Conservation (phyloP, 2,888 invertebrate species). For the Clunio marinus region DNA sequence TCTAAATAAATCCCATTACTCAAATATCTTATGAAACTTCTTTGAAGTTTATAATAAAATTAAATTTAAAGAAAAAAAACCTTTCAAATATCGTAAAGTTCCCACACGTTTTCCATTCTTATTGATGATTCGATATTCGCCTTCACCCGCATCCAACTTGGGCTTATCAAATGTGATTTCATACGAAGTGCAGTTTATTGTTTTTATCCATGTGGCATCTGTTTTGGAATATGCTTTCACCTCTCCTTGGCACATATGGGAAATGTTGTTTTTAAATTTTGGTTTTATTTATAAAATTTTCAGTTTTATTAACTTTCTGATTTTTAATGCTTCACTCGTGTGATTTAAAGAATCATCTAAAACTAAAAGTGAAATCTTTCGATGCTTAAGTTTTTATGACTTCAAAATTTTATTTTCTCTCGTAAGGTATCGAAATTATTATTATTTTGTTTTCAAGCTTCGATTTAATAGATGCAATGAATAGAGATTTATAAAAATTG, state of each 20-base stretch:
- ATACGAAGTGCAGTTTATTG: conserved; percentile 32
- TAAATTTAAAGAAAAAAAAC: conserved; percentile 25
- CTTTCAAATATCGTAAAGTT: conserved; percentile 18
- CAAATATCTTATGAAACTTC: neutral
- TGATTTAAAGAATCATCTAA: conserved; percentile 22
- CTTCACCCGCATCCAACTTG: conserved; percentile 24
- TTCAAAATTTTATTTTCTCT: neutral
- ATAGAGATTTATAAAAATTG: too few relatives aligned
- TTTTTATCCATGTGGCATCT: conserved; percentile 26
- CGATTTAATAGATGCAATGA: neutral
- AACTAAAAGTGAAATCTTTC: neutral
- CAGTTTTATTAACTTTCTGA: neutral
- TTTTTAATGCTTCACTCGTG: conserved; percentile 25
- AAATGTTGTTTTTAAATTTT: conserved; percentile 12
- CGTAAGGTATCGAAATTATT: neutral
- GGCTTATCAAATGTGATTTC: conserved; percentile 27
- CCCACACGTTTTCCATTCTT: conserved; percentile 34
- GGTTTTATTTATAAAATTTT: neutral
- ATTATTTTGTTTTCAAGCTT: neutral
- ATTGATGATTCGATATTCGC: conserved; percentile 25
- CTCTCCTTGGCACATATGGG: conserved; percentile 13
- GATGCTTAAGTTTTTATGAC: neutral
- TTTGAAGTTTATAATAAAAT: conserved; percentile 18
- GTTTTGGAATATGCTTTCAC: conserved; percentile 8
- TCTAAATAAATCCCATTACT: conserved; percentile 22